Evolutionary conservation across 2,797 vertebrate genomes (phyloP).

Genomic region (Prunella strophiata): DNA sequence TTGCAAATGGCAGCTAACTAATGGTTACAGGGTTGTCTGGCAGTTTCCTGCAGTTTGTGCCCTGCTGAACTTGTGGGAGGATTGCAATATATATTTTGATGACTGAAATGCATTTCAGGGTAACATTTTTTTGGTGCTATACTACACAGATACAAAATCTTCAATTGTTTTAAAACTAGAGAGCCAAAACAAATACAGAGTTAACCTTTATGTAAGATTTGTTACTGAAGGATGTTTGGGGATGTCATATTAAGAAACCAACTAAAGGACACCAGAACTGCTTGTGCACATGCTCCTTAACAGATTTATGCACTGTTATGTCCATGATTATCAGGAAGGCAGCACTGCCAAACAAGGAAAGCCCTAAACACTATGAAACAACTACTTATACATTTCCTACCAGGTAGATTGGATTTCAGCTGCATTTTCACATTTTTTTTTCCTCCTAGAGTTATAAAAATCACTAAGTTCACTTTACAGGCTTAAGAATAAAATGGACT

Average conservation of each 20-base stretch:
- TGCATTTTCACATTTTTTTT: not conserved
- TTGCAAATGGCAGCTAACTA: not conserved
- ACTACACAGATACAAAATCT: accelerated
- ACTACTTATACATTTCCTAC: not conserved
- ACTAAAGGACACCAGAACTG: not conserved
- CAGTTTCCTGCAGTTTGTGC: not conserved
- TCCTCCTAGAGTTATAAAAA: not conserved
- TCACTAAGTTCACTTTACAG: not conserved
- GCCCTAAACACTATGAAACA: not conserved
- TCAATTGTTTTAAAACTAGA: not conserved
- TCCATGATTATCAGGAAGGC: not conserved
- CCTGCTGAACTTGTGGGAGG: not conserved
- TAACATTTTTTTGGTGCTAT: not conserved
- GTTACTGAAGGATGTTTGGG: not conserved
- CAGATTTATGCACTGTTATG: not conserved
- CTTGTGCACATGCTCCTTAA: accelerated
- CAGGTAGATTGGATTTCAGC: not conserved
- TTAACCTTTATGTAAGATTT: not conserved
- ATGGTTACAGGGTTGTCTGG: not conserved
- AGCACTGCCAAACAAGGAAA: not conserved
- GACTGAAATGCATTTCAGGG: not conserved
- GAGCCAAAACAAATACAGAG: not conserved
- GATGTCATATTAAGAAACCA: not conserved
- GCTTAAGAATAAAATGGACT: not conserved
- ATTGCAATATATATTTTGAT: not conserved